Evolutionary conservation across 1,140 invertebrate species (phyloP).

Genomic region (Cepaea nemoralis): DNA sequence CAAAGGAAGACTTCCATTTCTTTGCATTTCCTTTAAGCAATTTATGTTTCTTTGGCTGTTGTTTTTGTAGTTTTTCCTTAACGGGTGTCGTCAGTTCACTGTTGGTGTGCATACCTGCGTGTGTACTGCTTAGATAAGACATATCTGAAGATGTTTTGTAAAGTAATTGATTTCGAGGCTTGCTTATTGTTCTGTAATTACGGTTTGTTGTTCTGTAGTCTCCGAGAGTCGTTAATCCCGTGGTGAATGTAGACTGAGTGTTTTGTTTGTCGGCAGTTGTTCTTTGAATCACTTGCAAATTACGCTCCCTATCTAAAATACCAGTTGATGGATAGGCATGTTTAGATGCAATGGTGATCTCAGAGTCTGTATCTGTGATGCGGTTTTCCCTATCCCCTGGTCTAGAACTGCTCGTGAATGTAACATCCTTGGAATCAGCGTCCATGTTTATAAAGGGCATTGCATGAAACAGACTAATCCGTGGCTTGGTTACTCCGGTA

Average conservation of each 20-base stretch:
- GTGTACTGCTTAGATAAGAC: background rate
- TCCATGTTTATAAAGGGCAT: background rate
- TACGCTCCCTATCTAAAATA: background rate
- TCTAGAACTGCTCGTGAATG: background rate
- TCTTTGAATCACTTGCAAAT: background rate
- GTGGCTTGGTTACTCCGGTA: background rate
- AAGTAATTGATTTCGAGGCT: background rate
- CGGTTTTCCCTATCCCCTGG: background rate
- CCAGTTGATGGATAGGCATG: background rate
- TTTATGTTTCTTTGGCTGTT: background rate
- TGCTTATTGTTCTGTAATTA: background rate
- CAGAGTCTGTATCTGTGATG: background rate
- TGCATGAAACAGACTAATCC: background rate
- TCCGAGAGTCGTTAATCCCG: background rate
- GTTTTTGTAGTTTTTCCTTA: background rate
- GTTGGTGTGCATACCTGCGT: no score
- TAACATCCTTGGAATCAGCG: background rate
- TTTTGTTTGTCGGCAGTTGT: background rate
- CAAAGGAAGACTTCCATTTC: background rate
- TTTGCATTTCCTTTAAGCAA: background rate
- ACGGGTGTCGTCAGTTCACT: no score
- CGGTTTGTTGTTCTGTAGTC: background rate
- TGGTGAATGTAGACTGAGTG: background rate
- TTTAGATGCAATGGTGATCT: background rate
- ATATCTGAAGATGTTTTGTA: background rate